These are phyloP conservation scores for Redunca redunca DNA, from an alignment of 2,113 vertebrate genomes.

Conservation along the genomic window DNA sequence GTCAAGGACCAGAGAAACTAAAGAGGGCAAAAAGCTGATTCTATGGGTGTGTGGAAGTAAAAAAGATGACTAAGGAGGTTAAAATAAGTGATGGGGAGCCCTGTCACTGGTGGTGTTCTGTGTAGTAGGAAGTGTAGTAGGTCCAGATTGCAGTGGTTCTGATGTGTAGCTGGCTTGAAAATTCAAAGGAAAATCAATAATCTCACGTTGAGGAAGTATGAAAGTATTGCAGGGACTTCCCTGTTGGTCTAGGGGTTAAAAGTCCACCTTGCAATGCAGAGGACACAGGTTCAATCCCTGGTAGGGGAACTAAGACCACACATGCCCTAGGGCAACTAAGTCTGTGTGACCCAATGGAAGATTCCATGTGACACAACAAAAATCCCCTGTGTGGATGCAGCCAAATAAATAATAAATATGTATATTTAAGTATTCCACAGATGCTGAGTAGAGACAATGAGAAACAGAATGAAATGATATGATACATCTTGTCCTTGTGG, in stretches of 20 bases:
- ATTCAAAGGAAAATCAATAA: neutral
- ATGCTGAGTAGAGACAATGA: neutral
- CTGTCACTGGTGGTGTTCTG: neutral
- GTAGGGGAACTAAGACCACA: neutral
- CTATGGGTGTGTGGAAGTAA: neutral
- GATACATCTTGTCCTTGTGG: neutral
- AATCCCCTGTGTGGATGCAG: neutral
- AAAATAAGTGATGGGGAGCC: neutral
- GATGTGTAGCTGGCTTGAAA: constrained; percentile 30
- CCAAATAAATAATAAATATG: neutral
- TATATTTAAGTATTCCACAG: neutral
- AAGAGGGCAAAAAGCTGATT: neutral
- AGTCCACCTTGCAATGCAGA: neutral
- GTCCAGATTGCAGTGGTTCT: neutral
- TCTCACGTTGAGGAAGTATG: neutral
- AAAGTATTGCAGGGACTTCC: neutral
- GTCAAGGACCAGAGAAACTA: neutral
- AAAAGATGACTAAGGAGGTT: neutral
- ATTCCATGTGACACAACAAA: neutral
- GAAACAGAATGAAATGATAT: neutral
- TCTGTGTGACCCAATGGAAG: neutral
- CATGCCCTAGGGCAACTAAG: neutral
- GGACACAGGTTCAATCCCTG: neutral
- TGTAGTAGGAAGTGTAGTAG: neutral
- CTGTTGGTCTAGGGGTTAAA: neutral